Evolutionary conservation across 2,113 vertebrate genomes (phyloP), one percentile per base, ranked within the genome.

Genomic region (Phalacrocorax carbo): DNA sequence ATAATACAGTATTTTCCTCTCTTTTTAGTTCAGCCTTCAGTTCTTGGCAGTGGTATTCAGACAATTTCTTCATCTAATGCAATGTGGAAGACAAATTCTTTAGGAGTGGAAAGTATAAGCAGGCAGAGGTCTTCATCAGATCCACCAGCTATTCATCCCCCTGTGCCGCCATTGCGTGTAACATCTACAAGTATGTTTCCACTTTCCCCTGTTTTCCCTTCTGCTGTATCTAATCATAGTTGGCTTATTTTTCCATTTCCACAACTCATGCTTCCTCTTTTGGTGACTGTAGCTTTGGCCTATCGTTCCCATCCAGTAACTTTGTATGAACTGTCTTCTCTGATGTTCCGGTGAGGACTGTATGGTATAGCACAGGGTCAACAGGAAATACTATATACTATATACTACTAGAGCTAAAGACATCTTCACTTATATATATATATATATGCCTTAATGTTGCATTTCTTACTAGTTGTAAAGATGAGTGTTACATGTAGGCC

Each of bases 81-180:
- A 97, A 94, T 96, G 94, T 99, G 99, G 99, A 99, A 99, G 97
- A 98, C 99, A 82, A 98, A 98, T 97, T 97, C 98, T 96, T 97
- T 99, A 97, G 98, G 99, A 98, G 98, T 99, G 98, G 98, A 98
- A 81, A 98, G 97, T 26, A 96, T 97, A 42, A 99, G 99, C 97
- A 98, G 99, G 96, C 99, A 99, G 98, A 98, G 99, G 95, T 99
- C 99, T 61, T 99, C 99, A 94, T 99, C 99, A 69, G 99, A 99
- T 98, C 99, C 99, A 91, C 99, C 99, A 97, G 99, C 99, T 98
- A 99, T 99, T 98, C 99, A 99, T 96, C 99, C 99, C 38, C 99
- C 99, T 78, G 98, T 99, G 76, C 99, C 99, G 73, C 99, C 99
- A 69, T 97, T 99, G 93, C 99, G 99, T 85, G 98, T 99, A 97